phyloP scores from a whole-genome alignment of 1,140 invertebrate genomes.

The Schlechtendalia chinensis region DNA sequence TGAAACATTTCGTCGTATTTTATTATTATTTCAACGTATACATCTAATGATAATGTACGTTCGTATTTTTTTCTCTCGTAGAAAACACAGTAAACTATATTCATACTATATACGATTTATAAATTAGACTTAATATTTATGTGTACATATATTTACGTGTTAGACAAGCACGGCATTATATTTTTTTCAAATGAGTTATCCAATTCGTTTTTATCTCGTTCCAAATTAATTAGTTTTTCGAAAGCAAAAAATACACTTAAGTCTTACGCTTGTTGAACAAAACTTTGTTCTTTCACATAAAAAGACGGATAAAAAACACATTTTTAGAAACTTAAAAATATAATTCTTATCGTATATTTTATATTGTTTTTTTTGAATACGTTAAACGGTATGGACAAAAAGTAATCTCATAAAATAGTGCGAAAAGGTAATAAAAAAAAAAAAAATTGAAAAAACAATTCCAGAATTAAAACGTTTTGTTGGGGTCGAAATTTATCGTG shows the following conservation, averaged over 20 bases:
- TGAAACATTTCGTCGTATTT: too few species aligned
- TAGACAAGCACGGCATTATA: background rate
- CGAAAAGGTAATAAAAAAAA: too few species aligned
- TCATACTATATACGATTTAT: background rate
- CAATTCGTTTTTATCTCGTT: background rate
- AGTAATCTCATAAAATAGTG: background rate
- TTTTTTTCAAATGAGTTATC: constrained; percentile 22
- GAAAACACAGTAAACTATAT: background rate
- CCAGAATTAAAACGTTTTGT: too few species aligned
- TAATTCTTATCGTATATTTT: background rate
- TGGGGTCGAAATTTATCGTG: too few species aligned
- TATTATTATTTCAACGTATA: constrained; percentile 6
- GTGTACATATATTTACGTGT: background rate
- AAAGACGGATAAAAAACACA: background rate
- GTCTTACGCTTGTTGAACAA: background rate
- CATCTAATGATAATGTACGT: background rate
- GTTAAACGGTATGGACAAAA: background rate
- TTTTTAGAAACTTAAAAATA: background rate
- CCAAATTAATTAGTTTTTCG: constrained; percentile 21
- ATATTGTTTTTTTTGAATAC: background rate
- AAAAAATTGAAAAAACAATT: too few species aligned
- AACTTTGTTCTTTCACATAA: constrained; percentile 15
- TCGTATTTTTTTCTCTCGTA: background rate
- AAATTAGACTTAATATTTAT: constrained; percentile 20
- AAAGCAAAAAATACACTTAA: background rate